These are phyloP conservation scores for Trematomus loennbergii DNA, from an alignment of 2,113 vertebrate species.

Conservation along the genomic window DNA sequence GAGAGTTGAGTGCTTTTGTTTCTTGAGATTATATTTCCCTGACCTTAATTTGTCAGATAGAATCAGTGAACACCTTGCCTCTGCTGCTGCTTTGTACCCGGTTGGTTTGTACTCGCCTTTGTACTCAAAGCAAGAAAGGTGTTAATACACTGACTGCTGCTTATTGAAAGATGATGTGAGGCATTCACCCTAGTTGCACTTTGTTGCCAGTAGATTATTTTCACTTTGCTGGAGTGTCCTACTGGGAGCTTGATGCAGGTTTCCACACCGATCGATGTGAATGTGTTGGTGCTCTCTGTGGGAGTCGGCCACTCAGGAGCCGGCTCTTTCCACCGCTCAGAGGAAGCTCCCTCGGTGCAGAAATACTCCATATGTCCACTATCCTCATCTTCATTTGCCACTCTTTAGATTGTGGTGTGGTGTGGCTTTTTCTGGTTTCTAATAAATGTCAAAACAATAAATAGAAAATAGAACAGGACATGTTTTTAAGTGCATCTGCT, in stretches of 20 bases:
- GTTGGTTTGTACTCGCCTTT: background rate
- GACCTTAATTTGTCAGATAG: slow-evolving; percentile 27
- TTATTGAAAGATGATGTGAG: slow-evolving; percentile 61
- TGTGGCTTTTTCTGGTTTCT: too few relatives aligned
- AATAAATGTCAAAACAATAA: too few relatives aligned
- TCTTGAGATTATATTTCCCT: slow-evolving; percentile 37
- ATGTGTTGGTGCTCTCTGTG: slow-evolving; percentile 64
- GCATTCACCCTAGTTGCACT: slow-evolving; percentile 50
- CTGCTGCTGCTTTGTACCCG: slow-evolving; percentile 1
- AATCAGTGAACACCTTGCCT: slow-evolving; percentile 16
- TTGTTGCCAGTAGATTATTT: slow-evolving; percentile 68
- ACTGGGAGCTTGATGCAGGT: slow-evolving; percentile 64
- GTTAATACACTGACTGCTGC: slow-evolving; percentile 50
- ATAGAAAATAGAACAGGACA: too few relatives aligned
- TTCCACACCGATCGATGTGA: slow-evolving; percentile 73
- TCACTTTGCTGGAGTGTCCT: slow-evolving; percentile 60
- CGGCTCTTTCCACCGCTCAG: slow-evolving; percentile 35
- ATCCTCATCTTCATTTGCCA: background rate
- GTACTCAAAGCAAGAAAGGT: slow-evolving; percentile 19
- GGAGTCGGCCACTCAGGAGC: slow-evolving; percentile 51
- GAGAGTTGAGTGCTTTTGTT: slow-evolving; percentile 34
- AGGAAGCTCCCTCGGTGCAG: slow-evolving; percentile 14
- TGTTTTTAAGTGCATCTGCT: too few relatives aligned
- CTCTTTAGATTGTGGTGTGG: background rate
- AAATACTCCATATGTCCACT: background rate